These are phyloP conservation scores for Drosophila insularis DNA, from an alignment of 1,140 invertebrate genomes.

Conservation along the genomic window DNA sequence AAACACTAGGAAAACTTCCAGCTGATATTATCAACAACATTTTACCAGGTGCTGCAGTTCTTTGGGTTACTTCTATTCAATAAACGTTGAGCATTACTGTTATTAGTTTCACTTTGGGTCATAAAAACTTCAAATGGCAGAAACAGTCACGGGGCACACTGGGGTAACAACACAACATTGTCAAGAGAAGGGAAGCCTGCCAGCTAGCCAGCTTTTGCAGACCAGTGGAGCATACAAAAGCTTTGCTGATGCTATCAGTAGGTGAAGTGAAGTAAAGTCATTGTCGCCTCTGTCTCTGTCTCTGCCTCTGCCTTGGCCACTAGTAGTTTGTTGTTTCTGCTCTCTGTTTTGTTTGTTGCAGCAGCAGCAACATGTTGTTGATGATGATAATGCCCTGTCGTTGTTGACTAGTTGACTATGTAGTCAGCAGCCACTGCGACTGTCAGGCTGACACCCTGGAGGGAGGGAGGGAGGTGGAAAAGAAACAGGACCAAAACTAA, in stretches of 20 bases:
- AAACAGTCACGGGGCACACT: conserved; percentile 29
- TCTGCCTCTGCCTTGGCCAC: neutral
- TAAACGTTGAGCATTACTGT: conserved; percentile 72
- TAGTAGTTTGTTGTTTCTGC: conserved; percentile 3
- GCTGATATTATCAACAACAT: conserved; percentile 7
- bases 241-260: conserved; percentile 63
- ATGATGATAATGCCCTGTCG: conserved; percentile 64
- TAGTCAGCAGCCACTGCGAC: conserved; percentile 37
- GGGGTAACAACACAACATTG: conserved; percentile 50
- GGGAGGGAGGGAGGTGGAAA: neutral
- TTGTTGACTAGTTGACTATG: conserved; percentile 69
- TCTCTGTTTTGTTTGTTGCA: conserved; percentile 24
- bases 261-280: conserved; percentile 18
- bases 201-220: conserved; percentile 17
- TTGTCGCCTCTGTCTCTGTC: conserved; percentile 25
- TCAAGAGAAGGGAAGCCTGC: conserved; percentile 15
- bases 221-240: conserved; percentile 25
- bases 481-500: conserved; percentile 36
- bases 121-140: conserved; percentile 62
- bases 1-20: conserved; percentile 42
- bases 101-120: conserved; percentile 71
- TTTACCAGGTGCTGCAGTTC: conserved; percentile 19
- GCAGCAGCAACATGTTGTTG: conserved; percentile 72
- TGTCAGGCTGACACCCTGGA: conserved; percentile 11
- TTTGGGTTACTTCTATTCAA: conserved; percentile 50